Evolutionary conservation across 2,113 vertebrate genomes (phyloP), one percentile per base, ranked within the genome.

Genomic region (Anoura caudifer): DNA sequence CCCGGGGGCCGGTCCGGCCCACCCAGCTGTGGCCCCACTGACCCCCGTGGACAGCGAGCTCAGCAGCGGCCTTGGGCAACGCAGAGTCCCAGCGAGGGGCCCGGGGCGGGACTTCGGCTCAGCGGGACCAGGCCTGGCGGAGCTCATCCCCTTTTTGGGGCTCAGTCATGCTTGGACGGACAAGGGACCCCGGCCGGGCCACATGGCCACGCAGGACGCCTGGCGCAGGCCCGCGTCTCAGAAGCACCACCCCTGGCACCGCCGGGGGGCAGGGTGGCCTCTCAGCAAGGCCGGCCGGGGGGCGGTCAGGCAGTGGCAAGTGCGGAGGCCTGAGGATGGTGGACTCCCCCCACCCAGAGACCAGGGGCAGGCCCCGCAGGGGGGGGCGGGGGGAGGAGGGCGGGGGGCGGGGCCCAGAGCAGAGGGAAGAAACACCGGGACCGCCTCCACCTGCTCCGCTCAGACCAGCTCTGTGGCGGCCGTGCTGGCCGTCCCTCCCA

Each of bases 391-490:
- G 9, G 45, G 45, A 47, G 38, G 7, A n/a, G 16, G 38, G 1
- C 1, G 26, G 7, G 24, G 8, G 31, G 10, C 2, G 10, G 19
- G 4, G 20, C 15, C 77, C 54, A 67, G 43, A 7, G 4, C 3
- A 36, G 2, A 22, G 12, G 2, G 13, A 4, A 75, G n/a, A 33
- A 56, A 13, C 36, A 4, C 47, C 52, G 0, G 7, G n/a, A 9
- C n/a, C 0, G 11, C 14, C 70, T 12, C 26, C 1, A 1, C 36
- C 7, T 3, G 73, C 26, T 63, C n/a, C 2, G 12, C 8, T 9
- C 2, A 8, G 15, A n/a, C 17, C 0, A 20, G 12, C 7, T 1
- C 2, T 2, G 4, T 0, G 50, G 72, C 26, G 0, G 0, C 56
- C 36, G 9, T 4, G 1, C 76, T 4, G 1, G 31, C 15, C 0